phyloP scores from a whole-genome alignment of 2,113 vertebrate genomes.

The Hemiscyllium ocellatum region DNA sequence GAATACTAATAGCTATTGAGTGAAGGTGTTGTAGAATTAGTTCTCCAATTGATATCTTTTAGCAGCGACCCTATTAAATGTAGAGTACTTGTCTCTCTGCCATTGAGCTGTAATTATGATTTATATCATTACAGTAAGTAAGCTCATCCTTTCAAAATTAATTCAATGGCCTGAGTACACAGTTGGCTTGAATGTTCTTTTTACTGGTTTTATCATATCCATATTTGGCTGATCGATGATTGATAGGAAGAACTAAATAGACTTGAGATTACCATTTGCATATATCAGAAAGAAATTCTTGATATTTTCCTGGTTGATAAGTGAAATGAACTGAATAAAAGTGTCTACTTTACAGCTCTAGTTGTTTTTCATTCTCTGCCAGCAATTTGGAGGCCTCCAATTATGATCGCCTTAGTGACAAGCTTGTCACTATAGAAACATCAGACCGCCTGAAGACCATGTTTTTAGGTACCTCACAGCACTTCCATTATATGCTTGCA shows the following conservation, averaged over 20 bases:
- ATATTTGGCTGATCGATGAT: background rate
- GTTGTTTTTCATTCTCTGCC: background rate
- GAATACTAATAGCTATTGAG: conserved; percentile 12
- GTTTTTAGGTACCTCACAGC: conserved; percentile 41
- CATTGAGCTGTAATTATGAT: conserved; percentile 12
- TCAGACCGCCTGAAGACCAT: conserved; percentile 43
- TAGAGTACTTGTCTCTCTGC: background rate
- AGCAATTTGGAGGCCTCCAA: background rate
- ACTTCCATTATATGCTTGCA: conserved; percentile 37
- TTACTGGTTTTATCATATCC: background rate
- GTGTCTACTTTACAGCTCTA: background rate
- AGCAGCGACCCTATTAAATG: conserved; percentile 14
- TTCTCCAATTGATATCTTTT: conserved; percentile 15
- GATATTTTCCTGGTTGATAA: conserved; percentile 5
- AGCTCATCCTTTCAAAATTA: conserved; percentile 11
- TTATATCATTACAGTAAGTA: conserved; percentile 14
- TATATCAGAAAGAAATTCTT: background rate
- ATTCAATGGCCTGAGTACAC: background rate
- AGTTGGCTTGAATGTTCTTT: conserved; percentile 10
- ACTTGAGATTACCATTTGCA: background rate
- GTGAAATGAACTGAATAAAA: background rate
- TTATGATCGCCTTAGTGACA: conserved; percentile 40
- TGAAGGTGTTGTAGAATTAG: background rate
- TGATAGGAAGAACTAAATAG: conserved; percentile 2
- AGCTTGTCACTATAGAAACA: conserved; percentile 41